Base-by-base conservation (phyloP, 2,113 vertebrate genomes). In the Deroptyus accipitrinus region DNA sequence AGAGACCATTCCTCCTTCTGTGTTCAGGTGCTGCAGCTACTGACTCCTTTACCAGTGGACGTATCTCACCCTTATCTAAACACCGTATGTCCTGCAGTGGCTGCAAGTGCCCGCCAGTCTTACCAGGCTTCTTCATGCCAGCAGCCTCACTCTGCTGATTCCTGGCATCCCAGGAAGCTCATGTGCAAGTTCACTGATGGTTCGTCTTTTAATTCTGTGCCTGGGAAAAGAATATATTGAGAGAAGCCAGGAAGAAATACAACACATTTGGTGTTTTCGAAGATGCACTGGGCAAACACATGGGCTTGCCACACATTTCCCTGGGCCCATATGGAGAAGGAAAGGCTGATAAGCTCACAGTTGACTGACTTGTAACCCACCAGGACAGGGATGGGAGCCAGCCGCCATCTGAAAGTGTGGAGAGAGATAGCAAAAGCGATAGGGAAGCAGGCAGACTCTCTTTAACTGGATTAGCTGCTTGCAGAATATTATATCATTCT, bases 341-440 rank as follows among this genome's bases (percentile, higher is more conserved):
- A 76, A 83, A 76, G 35, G 66, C 30, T 86, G 77, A 64, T 14
- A 27, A 75, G 39, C 33, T 92, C 41, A 55, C 51, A 78, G 75
- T 4, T 66, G 87, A 85, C 68, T 78, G 68, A 27, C 14, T 86
- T 81, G 39, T 27, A 75, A 62, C 77, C 52, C 61, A 81, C 86
- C 52, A 89, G 83, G 80, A 75, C 31, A 82, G 77, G 74, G 80
- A 78, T 15, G 52, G 69, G 44, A 88, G 88, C 90, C 96, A 96
- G 68, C 27, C 81, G 73, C 92, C 90, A 89, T 27, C 83, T 91
- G 92, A 93, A 57, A 55, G 30, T 3, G 1, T 20, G 66, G 69
- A 72, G 48, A 44, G 73, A 84, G 44, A 28, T 2, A 15, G n/a
- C 39, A 95, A 79, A 83, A 85, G 57, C 87, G 24, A 8, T 11